Evolutionary conservation across 2,797 vertebrate species (phyloP).

Genomic region (Aythya fuligula): DNA sequence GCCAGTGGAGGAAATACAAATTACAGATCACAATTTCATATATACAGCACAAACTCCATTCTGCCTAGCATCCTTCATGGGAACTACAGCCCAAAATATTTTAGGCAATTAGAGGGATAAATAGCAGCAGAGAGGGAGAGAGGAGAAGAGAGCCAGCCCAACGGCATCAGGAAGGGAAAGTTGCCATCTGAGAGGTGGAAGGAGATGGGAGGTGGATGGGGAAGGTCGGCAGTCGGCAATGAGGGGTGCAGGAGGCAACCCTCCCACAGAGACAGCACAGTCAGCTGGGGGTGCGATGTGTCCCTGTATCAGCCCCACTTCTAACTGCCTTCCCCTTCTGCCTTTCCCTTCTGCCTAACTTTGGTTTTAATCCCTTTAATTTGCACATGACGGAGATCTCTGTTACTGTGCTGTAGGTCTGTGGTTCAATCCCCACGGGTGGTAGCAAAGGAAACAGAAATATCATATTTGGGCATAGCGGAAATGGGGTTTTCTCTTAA

Average conservation of each 20-base stretch:
- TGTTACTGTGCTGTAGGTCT: slow-evolving; percentile 56
- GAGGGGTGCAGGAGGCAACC: background rate
- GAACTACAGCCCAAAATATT: background rate
- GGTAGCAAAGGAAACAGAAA: slow-evolving; percentile 39
- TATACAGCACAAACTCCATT: slow-evolving; percentile 25
- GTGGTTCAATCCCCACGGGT: slow-evolving; percentile 13
- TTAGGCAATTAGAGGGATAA: slow-evolving; percentile 24
- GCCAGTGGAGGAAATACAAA: slow-evolving; percentile 40
- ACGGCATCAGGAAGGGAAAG: background rate
- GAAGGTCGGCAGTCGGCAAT: background rate
- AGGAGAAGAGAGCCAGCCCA: background rate
- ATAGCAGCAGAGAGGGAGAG: background rate
- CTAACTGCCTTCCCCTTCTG: background rate
- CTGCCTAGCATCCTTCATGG: background rate
- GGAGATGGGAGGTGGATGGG: background rate
- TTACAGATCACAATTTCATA: slow-evolving; percentile 38
- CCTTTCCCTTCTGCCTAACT: background rate
- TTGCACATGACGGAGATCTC: background rate
- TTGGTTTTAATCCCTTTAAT: slow-evolving; percentile 2
- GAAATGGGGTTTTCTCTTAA: slow-evolving; percentile 8
- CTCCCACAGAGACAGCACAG: background rate
- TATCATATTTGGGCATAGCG: background rate
- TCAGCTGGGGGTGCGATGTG: fast-evolving
- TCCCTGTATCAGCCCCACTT: background rate
- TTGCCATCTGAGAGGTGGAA: background rate